Evolutionary conservation across 2,797 vertebrate genomes (phyloP).

Genomic region (Phoxinus dragarum): DNA sequence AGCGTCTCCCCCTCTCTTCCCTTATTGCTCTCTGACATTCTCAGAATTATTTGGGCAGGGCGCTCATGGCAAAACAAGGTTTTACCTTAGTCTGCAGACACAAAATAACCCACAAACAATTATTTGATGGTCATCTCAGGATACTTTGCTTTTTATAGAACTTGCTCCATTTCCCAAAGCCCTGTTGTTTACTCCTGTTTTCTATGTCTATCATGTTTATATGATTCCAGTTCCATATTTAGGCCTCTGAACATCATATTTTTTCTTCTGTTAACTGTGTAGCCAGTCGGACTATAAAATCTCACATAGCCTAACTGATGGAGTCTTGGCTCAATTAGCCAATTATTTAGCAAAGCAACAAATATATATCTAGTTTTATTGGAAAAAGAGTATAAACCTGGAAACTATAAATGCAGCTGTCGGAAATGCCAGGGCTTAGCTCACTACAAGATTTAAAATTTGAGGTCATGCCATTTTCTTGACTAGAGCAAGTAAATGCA

Average conservation of each 20-base stretch:
- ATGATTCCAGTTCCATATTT: background rate
- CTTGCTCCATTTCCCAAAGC: background rate
- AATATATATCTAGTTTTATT: background rate
- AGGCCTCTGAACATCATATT: background rate
- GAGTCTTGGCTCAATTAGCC: background rate
- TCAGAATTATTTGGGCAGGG: background rate
- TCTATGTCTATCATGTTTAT: background rate
- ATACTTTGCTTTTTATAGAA: background rate
- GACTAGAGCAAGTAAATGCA: background rate
- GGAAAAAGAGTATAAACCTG: background rate
- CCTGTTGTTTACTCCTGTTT: background rate
- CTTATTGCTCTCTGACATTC: slow-evolving; percentile 35
- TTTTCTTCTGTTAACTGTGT: background rate
- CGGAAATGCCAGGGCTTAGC: background rate
- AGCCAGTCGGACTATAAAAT: background rate
- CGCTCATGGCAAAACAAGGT: background rate
- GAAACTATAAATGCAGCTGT: background rate
- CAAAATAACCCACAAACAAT: slow-evolving; percentile 13
- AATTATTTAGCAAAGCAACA: background rate
- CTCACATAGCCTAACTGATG: background rate
- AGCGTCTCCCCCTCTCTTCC: background rate
- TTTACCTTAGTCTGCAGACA: slow-evolving; percentile 22
- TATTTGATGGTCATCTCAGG: background rate
- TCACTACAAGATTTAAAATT: background rate
- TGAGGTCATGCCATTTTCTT: background rate